Conservation (phyloP, 2,113 vertebrate species). For the Pterocles burchelli region DNA sequence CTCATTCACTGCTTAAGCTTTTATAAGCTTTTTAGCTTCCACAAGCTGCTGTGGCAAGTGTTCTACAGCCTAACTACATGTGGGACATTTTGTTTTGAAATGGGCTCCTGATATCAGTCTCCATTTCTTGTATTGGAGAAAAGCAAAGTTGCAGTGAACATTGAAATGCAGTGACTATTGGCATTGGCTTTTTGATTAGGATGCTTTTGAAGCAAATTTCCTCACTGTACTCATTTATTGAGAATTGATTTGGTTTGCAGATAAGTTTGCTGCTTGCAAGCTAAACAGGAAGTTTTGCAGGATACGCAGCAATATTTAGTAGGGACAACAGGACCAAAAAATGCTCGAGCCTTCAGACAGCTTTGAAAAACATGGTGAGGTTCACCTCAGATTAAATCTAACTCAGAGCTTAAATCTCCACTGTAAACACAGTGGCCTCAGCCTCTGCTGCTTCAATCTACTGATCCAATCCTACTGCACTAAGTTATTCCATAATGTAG, state of each 20-base stretch:
- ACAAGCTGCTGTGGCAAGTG: background rate
- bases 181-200: background rate
- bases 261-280: background rate
- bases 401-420: background rate
- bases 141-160: background rate
- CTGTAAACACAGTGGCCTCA: background rate
- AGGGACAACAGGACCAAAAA: background rate
- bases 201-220: background rate
- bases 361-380: background rate
- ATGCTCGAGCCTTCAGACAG: background rate
- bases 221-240: background rate
- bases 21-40: background rate
- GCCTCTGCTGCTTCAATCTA: background rate
- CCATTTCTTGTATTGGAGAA: background rate
- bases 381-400: background rate
- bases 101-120: background rate
- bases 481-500: background rate
- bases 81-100: background rate
- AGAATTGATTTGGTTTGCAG: background rate
- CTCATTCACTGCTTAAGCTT: background rate
- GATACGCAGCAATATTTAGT: background rate
- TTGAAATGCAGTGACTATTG: background rate
- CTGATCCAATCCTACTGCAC: background rate
- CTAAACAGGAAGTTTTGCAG: background rate
- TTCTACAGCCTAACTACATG: background rate